A percentile compares a stretch with the other conserved stretches of the same genome.
These are phyloP conservation scores for Oncorhynchus gorbuscha DNA, from an alignment of 2,113 vertebrate species.

Conservation along the genomic window DNA sequence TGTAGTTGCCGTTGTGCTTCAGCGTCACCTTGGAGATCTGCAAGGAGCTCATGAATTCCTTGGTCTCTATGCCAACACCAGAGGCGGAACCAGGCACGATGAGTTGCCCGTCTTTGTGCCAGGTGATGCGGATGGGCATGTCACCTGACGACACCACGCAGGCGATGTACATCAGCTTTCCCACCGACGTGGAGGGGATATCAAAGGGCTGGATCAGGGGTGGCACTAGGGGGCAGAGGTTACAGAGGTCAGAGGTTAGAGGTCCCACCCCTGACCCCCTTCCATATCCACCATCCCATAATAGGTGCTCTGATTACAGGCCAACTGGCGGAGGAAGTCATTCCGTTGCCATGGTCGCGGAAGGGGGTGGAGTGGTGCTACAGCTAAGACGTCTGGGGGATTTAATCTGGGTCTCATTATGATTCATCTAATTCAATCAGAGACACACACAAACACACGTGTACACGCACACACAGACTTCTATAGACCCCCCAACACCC, in stretches of 20 bases:
- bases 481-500: background rate
- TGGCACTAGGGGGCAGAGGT: constrained; percentile 77
- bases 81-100: constrained; percentile 88
- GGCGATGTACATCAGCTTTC: constrained; percentile 97
- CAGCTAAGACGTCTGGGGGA: constrained; percentile 81
- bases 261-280: constrained; percentile 11
- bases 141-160: constrained; percentile 98
- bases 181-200: constrained; percentile 95
- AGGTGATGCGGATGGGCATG: constrained; percentile 99
- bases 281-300: constrained; percentile 71
- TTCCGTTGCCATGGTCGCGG: constrained; percentile 77
- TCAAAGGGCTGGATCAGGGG: constrained; percentile 98
- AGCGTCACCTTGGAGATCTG: constrained; percentile 98
- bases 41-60: constrained; percentile 99
- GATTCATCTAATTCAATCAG: constrained; percentile 86
- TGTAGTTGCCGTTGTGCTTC: constrained; percentile 98
- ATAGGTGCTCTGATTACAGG: constrained; percentile 81
- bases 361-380: constrained; percentile 71
- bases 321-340: constrained; percentile 81
- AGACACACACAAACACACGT: constrained; percentile 61
- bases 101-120: constrained; percentile 97
- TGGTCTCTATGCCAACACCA: constrained; percentile 96
- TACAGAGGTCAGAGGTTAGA: background rate
- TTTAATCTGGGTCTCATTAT: constrained; percentile 84
- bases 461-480: constrained; percentile 38